Evolutionary conservation across 2,113 vertebrate species (phyloP).

Genomic region (Nerophis ophidion): DNA sequence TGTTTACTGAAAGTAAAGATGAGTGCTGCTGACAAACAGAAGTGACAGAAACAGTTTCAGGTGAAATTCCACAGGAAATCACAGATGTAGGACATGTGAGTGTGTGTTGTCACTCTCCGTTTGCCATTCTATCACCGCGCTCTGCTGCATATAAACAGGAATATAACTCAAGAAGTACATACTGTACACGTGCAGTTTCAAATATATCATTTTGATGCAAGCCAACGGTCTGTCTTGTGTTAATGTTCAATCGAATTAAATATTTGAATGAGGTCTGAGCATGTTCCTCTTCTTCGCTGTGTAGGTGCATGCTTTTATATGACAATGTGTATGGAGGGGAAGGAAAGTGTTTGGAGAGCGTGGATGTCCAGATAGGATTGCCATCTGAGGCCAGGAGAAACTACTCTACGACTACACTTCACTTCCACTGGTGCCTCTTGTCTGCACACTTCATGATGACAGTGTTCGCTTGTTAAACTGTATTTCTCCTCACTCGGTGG

Average conservation of each 20-base stretch:
- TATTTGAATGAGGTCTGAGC: background rate
- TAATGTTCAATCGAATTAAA: background rate
- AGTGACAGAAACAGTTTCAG: slow-evolving; percentile 4
- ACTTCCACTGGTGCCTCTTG: slow-evolving; percentile 23
- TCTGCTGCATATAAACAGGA: background rate
- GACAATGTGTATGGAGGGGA: slow-evolving; percentile 1
- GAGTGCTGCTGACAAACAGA: slow-evolving; percentile 1
- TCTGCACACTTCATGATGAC: slow-evolving; percentile 35
- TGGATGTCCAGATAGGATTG: slow-evolving; percentile 20
- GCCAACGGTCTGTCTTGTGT: background rate
- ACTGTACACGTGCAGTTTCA: background rate
- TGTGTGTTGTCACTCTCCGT: background rate
- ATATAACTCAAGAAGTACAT: background rate
- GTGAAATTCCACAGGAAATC: slow-evolving; percentile 2
- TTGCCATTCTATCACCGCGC: background rate
- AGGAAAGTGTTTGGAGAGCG: slow-evolving; percentile 1
- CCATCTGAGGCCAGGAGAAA: slow-evolving; percentile 15
- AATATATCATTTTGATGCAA: background rate
- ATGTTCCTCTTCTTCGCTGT: background rate
- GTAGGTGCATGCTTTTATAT: background rate
- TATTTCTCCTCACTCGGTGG: slow-evolving; percentile 22
- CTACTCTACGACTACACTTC: slow-evolving; percentile 13
- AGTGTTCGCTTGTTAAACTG: slow-evolving; percentile 28
- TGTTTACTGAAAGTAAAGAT: slow-evolving; percentile 5
- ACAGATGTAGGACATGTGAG: slow-evolving; percentile 1